Percentiles rank a stretch among this genome's conserved stretches.
Conservation (phyloP, 2,888 invertebrate species). For the Drosophila birchii region DNA sequence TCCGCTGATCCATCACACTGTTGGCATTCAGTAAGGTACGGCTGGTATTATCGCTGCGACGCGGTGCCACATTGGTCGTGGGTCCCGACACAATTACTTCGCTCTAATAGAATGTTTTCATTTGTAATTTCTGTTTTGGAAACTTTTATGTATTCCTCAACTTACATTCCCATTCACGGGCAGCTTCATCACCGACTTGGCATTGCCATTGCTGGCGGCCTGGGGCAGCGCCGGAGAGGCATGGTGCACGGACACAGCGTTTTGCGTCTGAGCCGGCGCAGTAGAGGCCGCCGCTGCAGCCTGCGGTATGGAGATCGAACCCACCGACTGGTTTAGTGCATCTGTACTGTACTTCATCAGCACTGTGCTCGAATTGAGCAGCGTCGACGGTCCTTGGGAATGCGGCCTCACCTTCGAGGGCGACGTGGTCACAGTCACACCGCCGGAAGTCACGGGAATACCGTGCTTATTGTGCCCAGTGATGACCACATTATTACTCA, state of each 20-base stretch:
- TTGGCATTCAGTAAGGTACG: conserved; percentile 89
- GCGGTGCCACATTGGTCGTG: conserved; percentile 87
- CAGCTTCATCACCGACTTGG: conserved; percentile 84
- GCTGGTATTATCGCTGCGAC: conserved; percentile 91
- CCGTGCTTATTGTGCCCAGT: conserved; percentile 86
- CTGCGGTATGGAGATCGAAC: conserved; percentile 83
- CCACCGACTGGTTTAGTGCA: conserved; percentile 85
- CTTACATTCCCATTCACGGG: conserved; percentile 83
- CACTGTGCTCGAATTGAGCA: conserved; percentile 83
- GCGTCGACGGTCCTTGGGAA: conserved; percentile 86
- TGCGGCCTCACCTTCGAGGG: conserved; percentile 85
- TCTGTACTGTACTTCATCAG: conserved; percentile 84
- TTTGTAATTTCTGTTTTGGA: fast-evolving
- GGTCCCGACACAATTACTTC: conserved; percentile 87
- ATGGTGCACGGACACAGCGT: conserved; percentile 84
- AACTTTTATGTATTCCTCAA: background rate
- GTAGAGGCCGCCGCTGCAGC: conserved; percentile 24
- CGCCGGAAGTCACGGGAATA: conserved; percentile 86
- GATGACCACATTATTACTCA: conserved; percentile 85
- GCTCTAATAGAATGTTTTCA: conserved; percentile 47
- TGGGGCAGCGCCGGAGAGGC: conserved; percentile 84
- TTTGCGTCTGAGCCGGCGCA: conserved; percentile 54
- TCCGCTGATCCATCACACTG: conserved; percentile 86
- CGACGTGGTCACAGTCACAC: conserved; percentile 88
- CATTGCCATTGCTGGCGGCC: conserved; percentile 79